phyloP scores from a whole-genome alignment of 2,113 vertebrate species.

The Calidris pugnax region DNA sequence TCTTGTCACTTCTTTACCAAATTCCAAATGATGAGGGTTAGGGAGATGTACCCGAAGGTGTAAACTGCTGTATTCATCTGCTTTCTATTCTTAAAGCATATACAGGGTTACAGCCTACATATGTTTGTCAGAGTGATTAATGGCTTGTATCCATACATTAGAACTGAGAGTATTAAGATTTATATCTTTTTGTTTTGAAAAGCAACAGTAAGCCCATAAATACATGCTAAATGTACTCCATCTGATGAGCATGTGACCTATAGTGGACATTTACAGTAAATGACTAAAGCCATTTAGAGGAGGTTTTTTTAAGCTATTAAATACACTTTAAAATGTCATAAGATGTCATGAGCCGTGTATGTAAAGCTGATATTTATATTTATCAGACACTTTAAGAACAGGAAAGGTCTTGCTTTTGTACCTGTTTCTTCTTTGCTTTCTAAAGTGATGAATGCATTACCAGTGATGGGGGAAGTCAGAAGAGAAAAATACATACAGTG shows the following conservation, averaged over 20 bases:
- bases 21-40: slow-evolving; percentile 51
- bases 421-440: slow-evolving; percentile 35
- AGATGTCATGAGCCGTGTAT: slow-evolving; percentile 29
- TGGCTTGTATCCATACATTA: slow-evolving; percentile 69
- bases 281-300: slow-evolving; percentile 43
- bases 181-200: slow-evolving; percentile 74
- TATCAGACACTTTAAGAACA: slow-evolving; percentile 58
- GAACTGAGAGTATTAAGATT: slow-evolving; percentile 54
- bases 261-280: slow-evolving; percentile 47
- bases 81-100: slow-evolving; percentile 75
- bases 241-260: slow-evolving; percentile 9
- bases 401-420: slow-evolving; percentile 45
- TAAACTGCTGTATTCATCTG: slow-evolving; percentile 72
- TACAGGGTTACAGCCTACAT: slow-evolving; percentile 73
- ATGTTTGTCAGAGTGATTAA: slow-evolving; percentile 73
- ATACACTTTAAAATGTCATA: slow-evolving; percentile 60
- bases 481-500: slow-evolving; percentile 30
- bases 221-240: slow-evolving; percentile 38
- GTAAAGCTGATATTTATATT: slow-evolving; percentile 66
- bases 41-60: slow-evolving; percentile 73
- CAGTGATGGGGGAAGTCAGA: slow-evolving; percentile 33
- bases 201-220: slow-evolving; percentile 60
- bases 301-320: slow-evolving; percentile 31
- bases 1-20: slow-evolving; percentile 59
- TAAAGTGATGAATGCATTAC: slow-evolving; percentile 45